Conservation (phyloP, 2,797 vertebrate species). For the Cottoperca gobio region DNA sequence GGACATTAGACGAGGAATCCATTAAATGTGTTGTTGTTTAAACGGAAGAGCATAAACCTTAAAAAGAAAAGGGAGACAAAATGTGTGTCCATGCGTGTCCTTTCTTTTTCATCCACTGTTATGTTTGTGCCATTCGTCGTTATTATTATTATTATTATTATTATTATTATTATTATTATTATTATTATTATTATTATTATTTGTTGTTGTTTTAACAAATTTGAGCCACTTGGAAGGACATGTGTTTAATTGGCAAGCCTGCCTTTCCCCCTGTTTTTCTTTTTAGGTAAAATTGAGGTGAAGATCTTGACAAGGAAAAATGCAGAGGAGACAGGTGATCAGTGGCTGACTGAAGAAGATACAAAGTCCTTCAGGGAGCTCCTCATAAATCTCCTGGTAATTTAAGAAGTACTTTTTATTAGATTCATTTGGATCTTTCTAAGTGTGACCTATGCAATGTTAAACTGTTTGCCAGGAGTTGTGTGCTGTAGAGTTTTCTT, state of each 20-base stretch:
- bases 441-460: not conserved
- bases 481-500: not conserved
- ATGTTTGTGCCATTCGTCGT: conserved; percentile 40
- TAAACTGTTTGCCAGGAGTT: not conserved
- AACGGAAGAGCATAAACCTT: not conserved
- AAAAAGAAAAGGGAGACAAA: conserved; percentile 14
- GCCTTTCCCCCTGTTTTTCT: not conserved
- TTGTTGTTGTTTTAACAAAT: not conserved
- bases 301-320: conserved; percentile 91
- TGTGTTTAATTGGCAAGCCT: not conserved
- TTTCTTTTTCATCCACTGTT: conserved; percentile 54
- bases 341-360: conserved; percentile 94
- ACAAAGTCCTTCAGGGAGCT: conserved; percentile 95
- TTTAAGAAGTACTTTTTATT: conserved; percentile 13
- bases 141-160: no score
- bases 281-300: conserved; percentile 94
- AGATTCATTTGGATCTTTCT: not conserved
- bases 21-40: not conserved
- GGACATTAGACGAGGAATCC: not conserved
- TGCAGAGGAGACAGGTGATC: conserved; percentile 87
- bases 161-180: no score
- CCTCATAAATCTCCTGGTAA: conserved; percentile 95
- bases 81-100: conserved; percentile 48
- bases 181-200: no score
- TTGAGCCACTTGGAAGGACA: not conserved